Evolutionary conservation across 2,113 vertebrate genomes (phyloP).

Genomic region (Sinocyclocheilus grahami): DNA sequence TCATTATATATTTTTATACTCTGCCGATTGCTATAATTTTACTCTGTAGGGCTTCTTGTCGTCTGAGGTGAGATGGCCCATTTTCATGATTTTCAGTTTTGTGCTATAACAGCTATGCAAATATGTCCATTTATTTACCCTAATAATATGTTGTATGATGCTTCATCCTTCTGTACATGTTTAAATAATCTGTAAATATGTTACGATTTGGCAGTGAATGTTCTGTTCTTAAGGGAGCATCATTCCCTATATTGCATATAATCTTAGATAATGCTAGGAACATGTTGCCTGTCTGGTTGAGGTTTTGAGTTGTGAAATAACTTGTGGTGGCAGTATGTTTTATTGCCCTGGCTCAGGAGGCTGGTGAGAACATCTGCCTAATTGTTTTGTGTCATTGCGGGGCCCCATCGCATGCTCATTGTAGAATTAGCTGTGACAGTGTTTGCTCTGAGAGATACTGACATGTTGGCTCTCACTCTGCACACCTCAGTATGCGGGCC

Average conservation of each 20-base stretch:
- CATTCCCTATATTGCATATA: not conserved
- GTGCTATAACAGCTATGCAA: not conserved
- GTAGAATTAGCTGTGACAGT: slow-evolving; percentile 56
- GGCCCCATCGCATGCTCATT: slow-evolving; percentile 41
- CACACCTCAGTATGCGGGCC: slow-evolving; percentile 41
- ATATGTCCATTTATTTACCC: not conserved
- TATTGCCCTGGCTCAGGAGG: slow-evolving; percentile 46
- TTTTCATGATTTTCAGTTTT: not conserved
- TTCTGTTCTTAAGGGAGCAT: not conserved
- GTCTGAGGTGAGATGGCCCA: not conserved
- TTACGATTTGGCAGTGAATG: not conserved
- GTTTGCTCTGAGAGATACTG: slow-evolving; percentile 40
- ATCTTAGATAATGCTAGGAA: not conserved
- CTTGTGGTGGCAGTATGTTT: slow-evolving; percentile 39
- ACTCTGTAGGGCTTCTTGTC: not conserved
- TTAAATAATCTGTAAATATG: not conserved
- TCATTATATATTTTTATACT: not conserved
- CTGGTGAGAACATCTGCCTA: slow-evolving; percentile 52
- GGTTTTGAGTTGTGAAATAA: slow-evolving; percentile 36
- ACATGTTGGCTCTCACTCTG: slow-evolving; percentile 18
- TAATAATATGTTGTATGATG: not conserved
- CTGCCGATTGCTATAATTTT: not conserved
- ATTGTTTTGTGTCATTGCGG: slow-evolving; percentile 53
- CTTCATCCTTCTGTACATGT: not conserved
- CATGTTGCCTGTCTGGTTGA: slow-evolving; percentile 18